Evolutionary conservation across 2,113 vertebrate genomes (phyloP).

Genomic region (Pavo muticus): DNA sequence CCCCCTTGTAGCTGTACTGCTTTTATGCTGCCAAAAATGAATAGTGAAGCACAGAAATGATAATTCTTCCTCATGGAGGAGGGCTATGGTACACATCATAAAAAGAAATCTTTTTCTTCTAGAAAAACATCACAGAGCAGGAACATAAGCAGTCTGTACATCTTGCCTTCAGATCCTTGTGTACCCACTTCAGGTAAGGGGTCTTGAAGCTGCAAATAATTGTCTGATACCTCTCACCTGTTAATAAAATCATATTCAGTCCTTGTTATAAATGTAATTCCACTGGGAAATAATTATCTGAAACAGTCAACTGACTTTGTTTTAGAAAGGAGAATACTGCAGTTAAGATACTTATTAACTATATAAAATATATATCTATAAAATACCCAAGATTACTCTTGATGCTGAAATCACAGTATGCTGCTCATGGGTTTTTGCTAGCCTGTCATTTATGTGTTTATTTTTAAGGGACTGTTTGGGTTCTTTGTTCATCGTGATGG

Average conservation of each 20-base stretch:
- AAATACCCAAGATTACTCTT: not conserved
- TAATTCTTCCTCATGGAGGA: slow-evolving; percentile 20
- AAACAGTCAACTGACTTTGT: not conserved
- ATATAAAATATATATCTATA: not conserved
- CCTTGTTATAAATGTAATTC: not conserved
- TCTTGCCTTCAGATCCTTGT: slow-evolving; percentile 93
- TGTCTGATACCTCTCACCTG: not conserved
- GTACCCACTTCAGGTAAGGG: slow-evolving; percentile 94
- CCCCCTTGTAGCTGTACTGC: not conserved
- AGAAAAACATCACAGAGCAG: slow-evolving; percentile 94
- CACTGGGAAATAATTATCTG: not conserved
- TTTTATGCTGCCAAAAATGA: slow-evolving; percentile 33
- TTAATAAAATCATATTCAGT: not conserved
- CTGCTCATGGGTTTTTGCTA: not conserved
- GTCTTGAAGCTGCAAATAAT: not conserved
- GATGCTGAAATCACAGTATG: not conserved
- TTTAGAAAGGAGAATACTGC: not conserved
- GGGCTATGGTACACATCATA: not conserved
- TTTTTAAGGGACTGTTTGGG: not conserved
- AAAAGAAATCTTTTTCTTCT: slow-evolving; percentile 61
- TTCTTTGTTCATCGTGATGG: not conserved
- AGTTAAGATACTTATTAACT: not conserved
- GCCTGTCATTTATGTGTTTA: not conserved
- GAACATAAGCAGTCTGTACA: slow-evolving; percentile 90
- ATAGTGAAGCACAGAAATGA: not conserved